These are phyloP conservation scores for Mobula hypostoma DNA, from an alignment of 2,113 vertebrate species.

Conservation along the genomic window DNA sequence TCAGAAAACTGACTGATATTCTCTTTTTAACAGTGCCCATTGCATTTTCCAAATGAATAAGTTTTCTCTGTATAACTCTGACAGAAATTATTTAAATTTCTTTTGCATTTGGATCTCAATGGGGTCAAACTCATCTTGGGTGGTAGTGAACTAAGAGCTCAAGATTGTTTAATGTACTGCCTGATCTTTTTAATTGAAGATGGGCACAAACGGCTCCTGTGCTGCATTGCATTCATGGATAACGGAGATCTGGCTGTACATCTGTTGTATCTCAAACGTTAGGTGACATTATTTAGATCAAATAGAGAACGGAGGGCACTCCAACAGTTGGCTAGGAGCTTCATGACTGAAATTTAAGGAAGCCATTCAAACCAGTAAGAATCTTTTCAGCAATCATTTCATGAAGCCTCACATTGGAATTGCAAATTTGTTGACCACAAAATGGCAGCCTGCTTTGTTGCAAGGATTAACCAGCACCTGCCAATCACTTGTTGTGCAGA, in stretches of 20 bases:
- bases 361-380: neutral
- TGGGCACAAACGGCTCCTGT: neutral
- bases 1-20: slow-evolving; percentile 1
- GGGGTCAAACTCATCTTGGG: neutral
- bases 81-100: neutral
- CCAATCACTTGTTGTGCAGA: neutral
- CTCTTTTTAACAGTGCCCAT: neutral
- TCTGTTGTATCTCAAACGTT: neutral
- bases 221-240: neutral
- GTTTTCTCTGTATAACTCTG: neutral
- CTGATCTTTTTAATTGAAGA: neutral
- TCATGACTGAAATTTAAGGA: neutral
- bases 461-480: neutral
- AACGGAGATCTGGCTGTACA: neutral
- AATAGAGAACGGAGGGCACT: neutral
- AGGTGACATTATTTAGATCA: neutral
- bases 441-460: neutral
- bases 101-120: slow-evolving; percentile 6
- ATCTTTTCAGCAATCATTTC: neutral
- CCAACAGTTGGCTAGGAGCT: neutral
- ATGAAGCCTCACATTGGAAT: neutral
- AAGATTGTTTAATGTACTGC: neutral
- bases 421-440: neutral
- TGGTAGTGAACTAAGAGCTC: neutral
- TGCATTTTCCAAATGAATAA: neutral